These are phyloP conservation scores for Panthera leo DNA, from an alignment of 2,113 vertebrate species.

Conservation along the genomic window DNA sequence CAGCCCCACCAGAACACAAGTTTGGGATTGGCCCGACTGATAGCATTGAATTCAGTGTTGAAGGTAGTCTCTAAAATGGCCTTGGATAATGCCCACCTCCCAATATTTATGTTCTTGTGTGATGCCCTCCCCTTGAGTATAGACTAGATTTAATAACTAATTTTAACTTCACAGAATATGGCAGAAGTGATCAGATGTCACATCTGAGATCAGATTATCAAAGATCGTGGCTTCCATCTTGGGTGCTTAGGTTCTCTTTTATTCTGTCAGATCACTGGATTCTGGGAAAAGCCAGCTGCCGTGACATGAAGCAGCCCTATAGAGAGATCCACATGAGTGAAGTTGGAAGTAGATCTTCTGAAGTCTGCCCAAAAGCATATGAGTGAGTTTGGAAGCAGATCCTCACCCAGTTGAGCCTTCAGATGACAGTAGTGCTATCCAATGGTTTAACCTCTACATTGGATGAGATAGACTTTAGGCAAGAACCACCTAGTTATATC, in stretches of 20 bases:
- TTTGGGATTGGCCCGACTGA: background rate
- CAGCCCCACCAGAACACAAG: background rate
- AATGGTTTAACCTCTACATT: too few species aligned
- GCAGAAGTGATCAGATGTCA: background rate
- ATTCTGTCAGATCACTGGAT: background rate
- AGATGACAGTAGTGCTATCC: background rate
- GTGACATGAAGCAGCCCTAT: background rate
- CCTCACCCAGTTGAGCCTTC: background rate
- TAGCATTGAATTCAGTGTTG: background rate
- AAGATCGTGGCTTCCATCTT: background rate
- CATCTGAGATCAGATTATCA: background rate
- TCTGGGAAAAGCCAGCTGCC: background rate
- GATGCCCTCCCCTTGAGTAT: background rate
- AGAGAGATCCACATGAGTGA: background rate
- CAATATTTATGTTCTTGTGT: background rate
- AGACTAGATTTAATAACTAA: background rate
- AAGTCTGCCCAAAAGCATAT: background rate
- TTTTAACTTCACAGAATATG: background rate
- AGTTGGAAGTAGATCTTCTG: background rate
- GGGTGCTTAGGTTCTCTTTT: fast-evolving
- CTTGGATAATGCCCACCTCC: background rate
- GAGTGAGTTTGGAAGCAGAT: background rate
- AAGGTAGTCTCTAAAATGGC: background rate
- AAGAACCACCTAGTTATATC: background rate
- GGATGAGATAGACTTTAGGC: background rate